These are phyloP conservation scores for Drosophila rellima DNA, from an alignment of 2,888 invertebrate genomes.

Conservation along the genomic window DNA sequence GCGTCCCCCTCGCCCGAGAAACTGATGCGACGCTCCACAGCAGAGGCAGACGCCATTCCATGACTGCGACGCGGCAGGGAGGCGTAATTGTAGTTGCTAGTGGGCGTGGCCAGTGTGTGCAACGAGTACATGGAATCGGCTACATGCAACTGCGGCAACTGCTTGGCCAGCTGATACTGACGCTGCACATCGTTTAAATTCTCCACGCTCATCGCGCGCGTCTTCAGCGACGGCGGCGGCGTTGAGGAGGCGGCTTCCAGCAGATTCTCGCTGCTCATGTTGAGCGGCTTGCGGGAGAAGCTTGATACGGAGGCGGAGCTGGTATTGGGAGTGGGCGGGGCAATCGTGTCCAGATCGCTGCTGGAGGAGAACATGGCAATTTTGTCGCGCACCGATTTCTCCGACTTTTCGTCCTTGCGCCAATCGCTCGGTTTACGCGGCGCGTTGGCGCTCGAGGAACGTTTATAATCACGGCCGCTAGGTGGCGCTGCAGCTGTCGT, in stretches of 20 bases:
- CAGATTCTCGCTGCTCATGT: slow-evolving; percentile 85
- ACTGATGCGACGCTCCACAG: slow-evolving; percentile 84
- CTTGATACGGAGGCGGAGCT: slow-evolving; percentile 20
- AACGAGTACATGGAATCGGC: slow-evolving; percentile 85
- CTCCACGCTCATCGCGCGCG: slow-evolving; percentile 87
- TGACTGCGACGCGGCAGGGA: slow-evolving; percentile 63
- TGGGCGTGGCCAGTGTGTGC: slow-evolving; percentile 80
- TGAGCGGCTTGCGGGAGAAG: slow-evolving; percentile 79
- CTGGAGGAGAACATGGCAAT: slow-evolving; percentile 92
- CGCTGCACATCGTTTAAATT: slow-evolving; percentile 85
- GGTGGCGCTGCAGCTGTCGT: slow-evolving; percentile 31
- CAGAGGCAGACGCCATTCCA: slow-evolving; percentile 54
- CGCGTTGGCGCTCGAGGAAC: slow-evolving; percentile 81
- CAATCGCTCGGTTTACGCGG: slow-evolving; percentile 85
- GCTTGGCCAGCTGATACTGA: slow-evolving; percentile 83
- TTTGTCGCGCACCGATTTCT: slow-evolving; percentile 93
- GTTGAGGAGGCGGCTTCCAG: slow-evolving; percentile 69
- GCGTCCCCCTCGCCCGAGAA: slow-evolving; percentile 84
- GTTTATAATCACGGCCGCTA: slow-evolving; percentile 76
- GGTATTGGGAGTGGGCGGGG: slow-evolving; percentile 30
- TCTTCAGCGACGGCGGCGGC: slow-evolving; percentile 82
- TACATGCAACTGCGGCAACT: slow-evolving; percentile 78
- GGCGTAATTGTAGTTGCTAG: slow-evolving; percentile 67
- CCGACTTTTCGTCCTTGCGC: slow-evolving; percentile 92
- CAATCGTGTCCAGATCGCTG: slow-evolving; percentile 84